These are phyloP conservation scores for Catamblyrhynchus diadema DNA, from an alignment of 2,797 vertebrate genomes.

Conservation along the genomic window DNA sequence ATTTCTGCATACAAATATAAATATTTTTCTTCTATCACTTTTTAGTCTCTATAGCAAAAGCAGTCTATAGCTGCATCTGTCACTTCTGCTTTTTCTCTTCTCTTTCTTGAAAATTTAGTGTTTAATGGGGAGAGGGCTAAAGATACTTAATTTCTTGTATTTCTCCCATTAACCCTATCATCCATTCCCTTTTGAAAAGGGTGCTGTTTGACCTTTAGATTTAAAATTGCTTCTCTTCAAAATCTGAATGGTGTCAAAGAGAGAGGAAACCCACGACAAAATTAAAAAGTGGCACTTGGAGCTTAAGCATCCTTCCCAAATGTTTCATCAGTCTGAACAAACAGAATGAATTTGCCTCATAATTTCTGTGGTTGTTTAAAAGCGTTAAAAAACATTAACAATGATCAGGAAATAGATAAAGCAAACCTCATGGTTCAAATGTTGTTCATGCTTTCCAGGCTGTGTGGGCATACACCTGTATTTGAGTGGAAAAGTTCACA, in stretches of 20 bases:
- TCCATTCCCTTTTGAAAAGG: neutral
- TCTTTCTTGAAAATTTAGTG: neutral
- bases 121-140: neutral
- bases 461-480: neutral
- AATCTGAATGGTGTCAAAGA: neutral
- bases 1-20: constrained; percentile 44
- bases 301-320: neutral
- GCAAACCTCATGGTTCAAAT: neutral
- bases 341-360: neutral
- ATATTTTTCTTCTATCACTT: neutral
- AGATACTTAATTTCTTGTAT: neutral
- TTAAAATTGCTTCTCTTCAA: neutral
- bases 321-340: neutral
- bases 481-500: neutral
- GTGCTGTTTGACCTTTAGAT: neutral
- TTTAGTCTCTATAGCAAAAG: neutral
- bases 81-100: neutral
- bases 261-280: neutral
- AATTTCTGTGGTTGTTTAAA: neutral
- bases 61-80: neutral
- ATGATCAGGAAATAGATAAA: neutral
- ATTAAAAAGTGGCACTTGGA: neutral
- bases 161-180: neutral
- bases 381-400: neutral
- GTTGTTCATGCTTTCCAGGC: neutral